Evolutionary conservation across 2,888 invertebrate genomes (phyloP).

Genomic region (Cheilosia impressa): DNA sequence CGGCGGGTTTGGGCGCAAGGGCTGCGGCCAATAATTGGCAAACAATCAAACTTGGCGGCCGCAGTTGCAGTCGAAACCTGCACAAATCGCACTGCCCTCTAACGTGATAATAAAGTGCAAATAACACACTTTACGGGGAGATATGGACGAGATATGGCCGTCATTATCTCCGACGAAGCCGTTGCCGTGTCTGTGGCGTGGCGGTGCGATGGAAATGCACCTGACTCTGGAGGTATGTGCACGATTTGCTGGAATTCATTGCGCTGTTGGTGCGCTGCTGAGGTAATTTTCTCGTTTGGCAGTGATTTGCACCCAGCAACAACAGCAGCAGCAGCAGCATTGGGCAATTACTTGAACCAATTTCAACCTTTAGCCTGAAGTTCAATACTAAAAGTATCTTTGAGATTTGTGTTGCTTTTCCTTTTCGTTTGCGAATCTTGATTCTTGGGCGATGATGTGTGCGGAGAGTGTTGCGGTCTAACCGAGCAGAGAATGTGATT

Average conservation of each 20-base stretch:
- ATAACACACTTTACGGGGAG: conserved; percentile 80
- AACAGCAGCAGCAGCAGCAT: conserved; percentile 54
- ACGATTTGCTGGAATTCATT: conserved; percentile 69
- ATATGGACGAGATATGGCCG: conserved; percentile 70
- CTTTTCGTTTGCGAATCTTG: conserved; percentile 25
- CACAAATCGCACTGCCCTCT: conserved; percentile 69
- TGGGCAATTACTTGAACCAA: conserved; percentile 83
- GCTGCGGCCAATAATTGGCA: conserved; percentile 38
- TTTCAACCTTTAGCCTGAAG: conserved; percentile 84
- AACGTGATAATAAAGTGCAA: conserved; percentile 84
- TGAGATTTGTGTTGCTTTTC: conserved; percentile 44
- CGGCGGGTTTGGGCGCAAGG: conserved; percentile 46
- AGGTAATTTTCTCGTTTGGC: conserved; percentile 69
- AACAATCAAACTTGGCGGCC: neutral
- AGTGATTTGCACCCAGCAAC: conserved; percentile 71
- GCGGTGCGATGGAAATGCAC: conserved; percentile 80
- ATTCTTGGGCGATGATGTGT: conserved; percentile 21
- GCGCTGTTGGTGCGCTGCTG: conserved; percentile 46
- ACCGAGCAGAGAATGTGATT: conserved; percentile 53
- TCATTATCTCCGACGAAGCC: conserved; percentile 56
- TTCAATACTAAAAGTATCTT: conserved; percentile 81
- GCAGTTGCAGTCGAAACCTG: conserved; percentile 25
- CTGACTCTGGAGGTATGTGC: conserved; percentile 80
- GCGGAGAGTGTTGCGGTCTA: conserved; percentile 48
- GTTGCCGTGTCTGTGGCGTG: conserved; percentile 25